Percentiles rank a stretch among this genome's conserved stretches.
phyloP scores from a whole-genome alignment of 2,797 vertebrate species.

The Carcharodon carcharias region DNA sequence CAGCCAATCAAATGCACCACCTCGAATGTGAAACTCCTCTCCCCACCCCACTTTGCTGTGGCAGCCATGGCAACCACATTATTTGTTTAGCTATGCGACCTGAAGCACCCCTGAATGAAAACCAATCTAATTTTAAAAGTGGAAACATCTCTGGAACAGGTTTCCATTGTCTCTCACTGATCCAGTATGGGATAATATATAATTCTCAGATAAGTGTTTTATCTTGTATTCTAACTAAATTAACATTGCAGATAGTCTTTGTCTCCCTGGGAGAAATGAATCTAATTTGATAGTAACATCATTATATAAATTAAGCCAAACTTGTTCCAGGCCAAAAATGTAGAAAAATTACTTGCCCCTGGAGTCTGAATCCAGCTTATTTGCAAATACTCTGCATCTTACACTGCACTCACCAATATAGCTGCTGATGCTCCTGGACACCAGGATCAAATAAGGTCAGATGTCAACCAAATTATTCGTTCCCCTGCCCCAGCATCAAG shows the following conservation, averaged over 20 bases:
- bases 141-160: not conserved
- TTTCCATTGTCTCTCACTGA: not conserved
- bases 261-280: not conserved
- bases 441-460: not conserved
- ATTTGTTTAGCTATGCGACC: not conserved
- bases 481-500: not conserved
- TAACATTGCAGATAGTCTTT: not conserved
- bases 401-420: not conserved
- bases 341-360: not conserved
- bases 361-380: not conserved
- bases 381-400: not conserved
- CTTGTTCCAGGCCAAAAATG: not conserved
- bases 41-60: not conserved
- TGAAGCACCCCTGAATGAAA: not conserved
- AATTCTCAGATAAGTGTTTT: not conserved
- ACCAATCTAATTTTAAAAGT: not conserved
- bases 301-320: not conserved
- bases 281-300: not conserved
- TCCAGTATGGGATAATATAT: not conserved
- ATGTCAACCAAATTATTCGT: not conserved
- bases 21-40: not conserved
- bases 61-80: not conserved
- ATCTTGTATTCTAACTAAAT: not conserved
- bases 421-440: not conserved
- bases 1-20: not conserved